Conservation (phyloP, 2,888 invertebrate genomes). For the Hydraecia micacea region DNA sequence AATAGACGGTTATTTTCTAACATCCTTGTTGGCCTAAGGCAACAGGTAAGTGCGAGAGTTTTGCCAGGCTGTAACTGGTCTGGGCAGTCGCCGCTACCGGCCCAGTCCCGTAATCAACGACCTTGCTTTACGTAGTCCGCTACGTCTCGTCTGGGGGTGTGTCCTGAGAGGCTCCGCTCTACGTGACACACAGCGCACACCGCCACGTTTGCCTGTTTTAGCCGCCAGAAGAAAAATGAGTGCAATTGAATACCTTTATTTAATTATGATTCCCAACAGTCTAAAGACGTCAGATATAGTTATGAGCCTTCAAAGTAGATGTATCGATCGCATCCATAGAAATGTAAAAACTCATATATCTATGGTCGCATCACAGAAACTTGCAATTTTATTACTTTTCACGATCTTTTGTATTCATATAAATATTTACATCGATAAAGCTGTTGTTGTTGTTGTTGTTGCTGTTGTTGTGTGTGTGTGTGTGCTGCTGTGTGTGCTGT, state of each 20-base stretch:
- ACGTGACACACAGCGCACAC: slow-evolving; percentile 43
- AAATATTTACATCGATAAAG: not conserved
- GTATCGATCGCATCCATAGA: not conserved
- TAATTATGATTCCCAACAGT: not conserved
- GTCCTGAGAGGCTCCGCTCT: slow-evolving; percentile 61
- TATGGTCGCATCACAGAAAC: not conserved
- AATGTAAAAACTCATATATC: too few species aligned
- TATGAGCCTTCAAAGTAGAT: not conserved
- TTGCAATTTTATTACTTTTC: not conserved
- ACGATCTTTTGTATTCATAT: not conserved
- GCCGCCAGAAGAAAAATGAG: not conserved
- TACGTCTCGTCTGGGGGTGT: slow-evolving; percentile 72
- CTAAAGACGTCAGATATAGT: not conserved
- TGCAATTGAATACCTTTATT: not conserved
- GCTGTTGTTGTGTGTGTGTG: too few species aligned
- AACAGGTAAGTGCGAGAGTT: slow-evolving; percentile 28
- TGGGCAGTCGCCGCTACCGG: slow-evolving; percentile 22
- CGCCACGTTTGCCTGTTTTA: slow-evolving; percentile 15
- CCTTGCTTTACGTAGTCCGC: slow-evolving; percentile 65
- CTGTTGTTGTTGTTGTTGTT: too few species aligned
- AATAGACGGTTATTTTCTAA: slow-evolving; percentile 13
- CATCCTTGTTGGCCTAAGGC: slow-evolving; percentile 23
- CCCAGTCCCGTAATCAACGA: slow-evolving; percentile 60
- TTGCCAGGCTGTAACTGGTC: slow-evolving; percentile 56
- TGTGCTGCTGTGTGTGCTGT: too few species aligned